Evolutionary conservation across 2,888 invertebrate genomes (phyloP), one percentile per base, ranked within the genome.

Genomic region (Malachius bipustulatus): DNA sequence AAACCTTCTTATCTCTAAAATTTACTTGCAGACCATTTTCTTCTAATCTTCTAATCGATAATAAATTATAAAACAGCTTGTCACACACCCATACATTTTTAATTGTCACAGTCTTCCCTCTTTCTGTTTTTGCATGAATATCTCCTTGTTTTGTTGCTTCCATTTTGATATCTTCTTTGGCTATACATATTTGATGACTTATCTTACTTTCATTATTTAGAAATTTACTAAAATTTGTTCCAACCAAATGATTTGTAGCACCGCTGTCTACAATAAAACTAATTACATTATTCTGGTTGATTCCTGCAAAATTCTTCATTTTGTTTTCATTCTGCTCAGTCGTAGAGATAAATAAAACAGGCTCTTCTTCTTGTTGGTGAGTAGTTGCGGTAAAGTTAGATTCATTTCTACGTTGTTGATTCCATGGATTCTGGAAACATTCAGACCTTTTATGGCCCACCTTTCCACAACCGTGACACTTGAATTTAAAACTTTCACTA

Each of bases 1-100:
- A 24, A 4, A 43, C 41, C 30, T 41, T 26, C 27, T 28, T 34
- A 11, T 45, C 35, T 19, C 40, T 32, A 36, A 48, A 47, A n/a
- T n/a, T n/a, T 2, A 37, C 33, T 28, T 28, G 10, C 27, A 35
- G 24, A 16, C 37, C 39, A 24, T 2, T 26, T 37, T 39, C 35
- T 40, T 40, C 40, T 15, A 37, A 16, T 30, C 38, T 42, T 24
- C 30, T 35, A n/a, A 42, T 36, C 4, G 42, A 42, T 14, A 40
- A 32, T 26, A 40, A 15, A 35, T 40, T 40, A 24, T 36, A 28
- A 30, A 9, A 12, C n/a, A 40, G 11, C n/a, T 40, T 26, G 26
- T 42, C 30, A 34, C 42, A 40, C n/a, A 37, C 16, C 39, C 37
- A 42, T 13, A 38, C 39, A 30, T n/a, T n/a, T n/a, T n/a, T n/a